phyloP scores from a whole-genome alignment of 2,797 vertebrate species.

The Tarsius wallacei region DNA sequence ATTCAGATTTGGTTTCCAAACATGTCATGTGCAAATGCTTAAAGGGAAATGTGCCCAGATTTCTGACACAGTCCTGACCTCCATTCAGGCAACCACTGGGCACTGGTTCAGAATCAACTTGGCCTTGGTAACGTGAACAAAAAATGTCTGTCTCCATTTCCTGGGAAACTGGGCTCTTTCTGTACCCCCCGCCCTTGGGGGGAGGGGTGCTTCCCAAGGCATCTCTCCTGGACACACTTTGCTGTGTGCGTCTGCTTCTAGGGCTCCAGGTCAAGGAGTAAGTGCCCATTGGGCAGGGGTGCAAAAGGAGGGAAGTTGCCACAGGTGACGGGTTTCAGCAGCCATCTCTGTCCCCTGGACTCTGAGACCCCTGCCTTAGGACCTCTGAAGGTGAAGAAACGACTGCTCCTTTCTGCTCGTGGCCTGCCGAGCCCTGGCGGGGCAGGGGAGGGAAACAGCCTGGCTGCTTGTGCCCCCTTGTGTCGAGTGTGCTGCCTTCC shows the following conservation, averaged over 20 bases:
- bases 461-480: constrained; percentile 65
- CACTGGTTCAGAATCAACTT: background rate
- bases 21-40: background rate
- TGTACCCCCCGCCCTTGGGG: background rate
- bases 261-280: background rate
- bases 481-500: constrained; percentile 44
- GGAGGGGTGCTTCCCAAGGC: background rate
- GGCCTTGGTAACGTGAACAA: constrained; percentile 8
- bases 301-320: background rate
- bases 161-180: background rate
- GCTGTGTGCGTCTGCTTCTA: background rate
- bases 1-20: constrained; percentile 23
- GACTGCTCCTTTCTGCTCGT: fast-evolving
- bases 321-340: background rate
- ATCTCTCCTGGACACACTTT: background rate
- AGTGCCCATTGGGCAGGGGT: background rate
- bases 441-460: background rate
- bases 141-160: constrained; percentile 2
- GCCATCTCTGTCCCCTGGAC: background rate
- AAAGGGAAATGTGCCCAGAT: background rate
- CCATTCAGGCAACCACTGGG: background rate
- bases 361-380: background rate
- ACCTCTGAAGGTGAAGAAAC: background rate
- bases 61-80: background rate
- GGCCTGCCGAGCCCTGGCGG: background rate